These are phyloP conservation scores for Squalus acanthias DNA, from an alignment of 2,797 vertebrate species.

Conservation along the genomic window DNA sequence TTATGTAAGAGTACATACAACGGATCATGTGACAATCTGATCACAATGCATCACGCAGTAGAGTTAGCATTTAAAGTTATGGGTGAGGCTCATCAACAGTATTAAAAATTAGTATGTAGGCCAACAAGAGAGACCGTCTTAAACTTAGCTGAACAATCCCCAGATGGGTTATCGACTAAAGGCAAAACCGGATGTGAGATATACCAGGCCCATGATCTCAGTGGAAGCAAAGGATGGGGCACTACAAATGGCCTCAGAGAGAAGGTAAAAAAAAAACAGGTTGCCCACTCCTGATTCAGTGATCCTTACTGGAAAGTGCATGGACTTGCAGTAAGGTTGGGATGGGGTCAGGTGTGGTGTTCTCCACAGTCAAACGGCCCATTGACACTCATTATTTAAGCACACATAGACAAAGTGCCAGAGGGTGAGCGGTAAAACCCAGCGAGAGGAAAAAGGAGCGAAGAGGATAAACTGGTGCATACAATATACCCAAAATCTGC, in stretches of 20 bases:
- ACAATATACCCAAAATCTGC: background rate
- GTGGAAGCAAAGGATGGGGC: background rate
- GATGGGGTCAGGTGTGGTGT: background rate
- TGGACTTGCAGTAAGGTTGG: background rate
- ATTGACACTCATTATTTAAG: background rate
- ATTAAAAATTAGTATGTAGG: background rate
- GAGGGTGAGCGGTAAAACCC: background rate
- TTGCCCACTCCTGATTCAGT: background rate
- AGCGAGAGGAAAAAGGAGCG: background rate
- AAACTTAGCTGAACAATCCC: background rate
- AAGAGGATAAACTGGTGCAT: background rate
- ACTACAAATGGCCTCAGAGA: background rate
- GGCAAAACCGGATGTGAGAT: background rate
- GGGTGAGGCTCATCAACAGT: background rate
- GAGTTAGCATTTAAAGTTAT: background rate
- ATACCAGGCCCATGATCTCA: background rate
- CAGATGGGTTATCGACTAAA: background rate
- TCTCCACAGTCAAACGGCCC: background rate
- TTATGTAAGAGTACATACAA: background rate
- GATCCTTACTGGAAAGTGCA: background rate
- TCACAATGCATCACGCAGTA: too few species aligned
- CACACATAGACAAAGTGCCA: background rate
- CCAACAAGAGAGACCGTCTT: background rate
- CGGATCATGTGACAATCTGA: background rate
- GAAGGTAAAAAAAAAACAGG: background rate